Conservation (phyloP, 1,140 invertebrate species). For the Limonius californicus region DNA sequence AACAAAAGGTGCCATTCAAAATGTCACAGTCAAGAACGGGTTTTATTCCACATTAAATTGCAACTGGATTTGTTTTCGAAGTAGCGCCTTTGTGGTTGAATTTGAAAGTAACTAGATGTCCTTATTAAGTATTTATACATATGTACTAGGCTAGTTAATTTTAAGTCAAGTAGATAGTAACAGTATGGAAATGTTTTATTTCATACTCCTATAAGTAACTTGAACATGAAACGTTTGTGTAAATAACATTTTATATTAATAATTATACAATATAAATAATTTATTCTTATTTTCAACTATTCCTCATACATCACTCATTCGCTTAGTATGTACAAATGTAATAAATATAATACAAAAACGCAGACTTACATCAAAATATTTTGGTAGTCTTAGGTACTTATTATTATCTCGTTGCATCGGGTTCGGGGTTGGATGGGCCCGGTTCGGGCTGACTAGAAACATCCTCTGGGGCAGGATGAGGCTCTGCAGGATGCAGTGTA, state of each 20-base stretch:
- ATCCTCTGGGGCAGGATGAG: constrained; percentile 3
- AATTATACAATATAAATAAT: constrained; percentile 12
- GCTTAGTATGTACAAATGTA: constrained; percentile 30
- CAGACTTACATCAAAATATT: constrained; percentile 22
- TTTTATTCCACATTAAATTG: no score
- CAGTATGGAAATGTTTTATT: constrained; percentile 33
- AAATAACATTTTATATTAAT: constrained; percentile 34
- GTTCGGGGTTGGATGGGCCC: constrained; percentile 18
- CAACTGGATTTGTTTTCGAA: no score
- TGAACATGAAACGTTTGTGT: constrained; percentile 37
- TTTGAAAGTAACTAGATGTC: constrained; percentile 8
- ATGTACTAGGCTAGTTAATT: constrained; percentile 1
- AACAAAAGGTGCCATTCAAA: no score
- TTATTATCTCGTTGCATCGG: constrained; percentile 32
- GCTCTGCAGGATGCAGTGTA: constrained; percentile 42
- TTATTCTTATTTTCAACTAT: constrained; percentile 11
- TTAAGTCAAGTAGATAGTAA: constrained; percentile 13
- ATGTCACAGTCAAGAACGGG: no score
- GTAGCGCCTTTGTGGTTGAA: not conserved
- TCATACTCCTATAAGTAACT: constrained; percentile 24
- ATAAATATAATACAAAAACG: constrained; percentile 34
- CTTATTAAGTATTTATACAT: constrained; percentile 8
- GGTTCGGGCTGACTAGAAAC: constrained; percentile 29
- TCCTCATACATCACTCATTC: constrained; percentile 35
- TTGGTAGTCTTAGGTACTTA: constrained; percentile 23